Percentiles rank a stretch among this genome's conserved stretches.
phyloP scores from a whole-genome alignment of 1,140 invertebrate genomes.

The Drosophila bipectinata region DNA sequence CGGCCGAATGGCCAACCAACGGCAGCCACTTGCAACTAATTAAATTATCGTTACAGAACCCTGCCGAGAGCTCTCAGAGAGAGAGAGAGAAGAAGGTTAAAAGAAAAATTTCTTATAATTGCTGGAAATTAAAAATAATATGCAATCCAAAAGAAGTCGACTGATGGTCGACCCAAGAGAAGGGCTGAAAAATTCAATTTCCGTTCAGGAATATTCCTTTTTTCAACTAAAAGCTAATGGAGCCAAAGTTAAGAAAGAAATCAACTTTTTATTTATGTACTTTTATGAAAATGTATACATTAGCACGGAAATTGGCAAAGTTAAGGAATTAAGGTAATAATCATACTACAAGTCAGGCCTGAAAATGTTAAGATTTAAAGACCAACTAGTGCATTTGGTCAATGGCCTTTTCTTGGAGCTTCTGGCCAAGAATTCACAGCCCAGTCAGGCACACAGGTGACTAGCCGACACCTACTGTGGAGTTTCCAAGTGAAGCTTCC shows the following conservation, averaged over 20 bases:
- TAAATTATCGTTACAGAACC: constrained; percentile 67
- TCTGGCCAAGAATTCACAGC: constrained; percentile 36
- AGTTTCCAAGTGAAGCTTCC: constrained; percentile 26
- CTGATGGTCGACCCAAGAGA: constrained; percentile 21
- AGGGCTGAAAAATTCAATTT: constrained; percentile 70
- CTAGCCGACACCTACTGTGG: constrained; percentile 20
- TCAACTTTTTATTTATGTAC: constrained; percentile 22
- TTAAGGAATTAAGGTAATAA: neutral
- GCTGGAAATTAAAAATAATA: constrained; percentile 58
- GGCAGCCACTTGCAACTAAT: constrained; percentile 67
- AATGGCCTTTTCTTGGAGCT: constrained; percentile 36
- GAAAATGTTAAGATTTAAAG: no score
- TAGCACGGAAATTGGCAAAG: constrained; percentile 2
- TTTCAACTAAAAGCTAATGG: constrained; percentile 38
- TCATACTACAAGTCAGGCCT: no score
- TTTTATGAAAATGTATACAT: constrained; percentile 20
- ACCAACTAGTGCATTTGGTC: constrained; percentile 32
- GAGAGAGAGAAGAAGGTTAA: constrained; percentile 15
- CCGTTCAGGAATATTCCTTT: constrained; percentile 34
- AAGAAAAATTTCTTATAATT: constrained; percentile 67
- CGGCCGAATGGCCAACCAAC: constrained; percentile 39
- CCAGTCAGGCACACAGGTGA: neutral
- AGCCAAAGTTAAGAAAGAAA: constrained; percentile 6
- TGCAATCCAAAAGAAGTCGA: constrained; percentile 16
- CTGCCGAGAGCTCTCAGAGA: constrained; percentile 6